Percentiles rank a stretch among this genome's conserved stretches.
These are phyloP conservation scores for Nipponia nippon DNA, from an alignment of 2,113 vertebrate species.

Conservation along the genomic window DNA sequence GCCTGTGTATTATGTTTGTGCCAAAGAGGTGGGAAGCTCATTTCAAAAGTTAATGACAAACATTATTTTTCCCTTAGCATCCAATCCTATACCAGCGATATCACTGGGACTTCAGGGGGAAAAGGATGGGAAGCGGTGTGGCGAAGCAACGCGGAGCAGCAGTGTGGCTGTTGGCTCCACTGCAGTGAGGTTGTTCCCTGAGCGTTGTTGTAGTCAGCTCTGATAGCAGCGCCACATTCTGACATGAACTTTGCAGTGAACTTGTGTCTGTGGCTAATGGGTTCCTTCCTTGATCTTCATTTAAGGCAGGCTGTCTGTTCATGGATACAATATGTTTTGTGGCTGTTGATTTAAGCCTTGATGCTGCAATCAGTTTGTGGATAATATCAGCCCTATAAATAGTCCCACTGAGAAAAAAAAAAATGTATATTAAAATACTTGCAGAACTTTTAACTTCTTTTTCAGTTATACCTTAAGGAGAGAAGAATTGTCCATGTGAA, in stretches of 20 bases:
- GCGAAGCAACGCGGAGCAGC: neutral
- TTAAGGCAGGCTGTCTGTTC: neutral
- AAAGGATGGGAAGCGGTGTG: neutral
- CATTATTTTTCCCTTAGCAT: neutral
- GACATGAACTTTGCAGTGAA: neutral
- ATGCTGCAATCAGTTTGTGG: neutral
- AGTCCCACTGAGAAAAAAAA: neutral
- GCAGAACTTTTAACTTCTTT: neutral
- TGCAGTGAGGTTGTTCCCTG: neutral
- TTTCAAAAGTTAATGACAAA: neutral
- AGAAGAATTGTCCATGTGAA: neutral
- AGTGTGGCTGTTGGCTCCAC: neutral
- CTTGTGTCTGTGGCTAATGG: neutral
- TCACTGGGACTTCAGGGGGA: neutral
- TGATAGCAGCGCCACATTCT: neutral
- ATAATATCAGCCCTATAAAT: neutral
- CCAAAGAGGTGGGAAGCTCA: neutral
- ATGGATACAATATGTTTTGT: neutral
- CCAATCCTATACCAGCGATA: neutral
- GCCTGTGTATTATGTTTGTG: neutral
- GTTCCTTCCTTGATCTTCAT: neutral
- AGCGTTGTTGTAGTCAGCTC: neutral
- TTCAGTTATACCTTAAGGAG: neutral
- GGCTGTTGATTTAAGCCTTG: neutral
- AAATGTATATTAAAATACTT: neutral